phyloP scores from a whole-genome alignment of 2,113 vertebrate genomes.

The Seriola aureovittata region DNA sequence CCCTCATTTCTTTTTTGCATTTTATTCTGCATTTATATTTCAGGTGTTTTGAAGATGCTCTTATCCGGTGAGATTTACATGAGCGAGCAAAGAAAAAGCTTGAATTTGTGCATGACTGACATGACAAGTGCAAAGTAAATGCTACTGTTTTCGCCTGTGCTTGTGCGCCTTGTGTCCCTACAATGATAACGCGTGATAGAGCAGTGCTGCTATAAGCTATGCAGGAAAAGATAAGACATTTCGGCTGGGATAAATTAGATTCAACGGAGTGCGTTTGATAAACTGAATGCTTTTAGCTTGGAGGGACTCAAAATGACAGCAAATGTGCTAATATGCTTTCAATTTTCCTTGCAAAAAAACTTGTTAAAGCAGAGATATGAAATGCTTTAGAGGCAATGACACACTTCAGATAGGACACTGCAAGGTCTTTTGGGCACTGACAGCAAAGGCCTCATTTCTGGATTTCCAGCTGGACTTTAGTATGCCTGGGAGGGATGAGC shows the following conservation, averaged over 20 bases:
- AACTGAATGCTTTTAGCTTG: background rate
- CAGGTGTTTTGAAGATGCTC: slow-evolving; percentile 21
- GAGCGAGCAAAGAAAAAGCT: background rate
- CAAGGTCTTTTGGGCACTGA: background rate
- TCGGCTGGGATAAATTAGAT: background rate
- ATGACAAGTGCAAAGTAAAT: background rate
- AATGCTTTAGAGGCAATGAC: background rate
- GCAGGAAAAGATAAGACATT: background rate
- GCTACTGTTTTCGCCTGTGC: slow-evolving; percentile 13
- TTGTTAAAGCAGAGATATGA: background rate
- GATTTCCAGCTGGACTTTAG: slow-evolving; percentile 4
- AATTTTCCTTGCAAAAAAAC: background rate
- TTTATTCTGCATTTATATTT: slow-evolving; percentile 40
- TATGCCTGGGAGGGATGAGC: slow-evolving; percentile 1
- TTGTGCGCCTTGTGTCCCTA: background rate
- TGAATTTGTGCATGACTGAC: slow-evolving; percentile 1
- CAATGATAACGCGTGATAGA: background rate
- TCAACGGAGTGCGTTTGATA: slow-evolving; percentile 1
- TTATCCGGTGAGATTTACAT: slow-evolving; percentile 4
- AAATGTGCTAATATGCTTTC: background rate
- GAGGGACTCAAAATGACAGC: background rate
- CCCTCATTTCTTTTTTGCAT: slow-evolving; percentile 11
- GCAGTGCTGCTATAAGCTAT: background rate
- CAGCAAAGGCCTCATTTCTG: slow-evolving; percentile 22
- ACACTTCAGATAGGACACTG: background rate